These are phyloP conservation scores for Nematopogon swammerdamellus DNA, from an alignment of 2,888 invertebrate species.

Conservation along the genomic window DNA sequence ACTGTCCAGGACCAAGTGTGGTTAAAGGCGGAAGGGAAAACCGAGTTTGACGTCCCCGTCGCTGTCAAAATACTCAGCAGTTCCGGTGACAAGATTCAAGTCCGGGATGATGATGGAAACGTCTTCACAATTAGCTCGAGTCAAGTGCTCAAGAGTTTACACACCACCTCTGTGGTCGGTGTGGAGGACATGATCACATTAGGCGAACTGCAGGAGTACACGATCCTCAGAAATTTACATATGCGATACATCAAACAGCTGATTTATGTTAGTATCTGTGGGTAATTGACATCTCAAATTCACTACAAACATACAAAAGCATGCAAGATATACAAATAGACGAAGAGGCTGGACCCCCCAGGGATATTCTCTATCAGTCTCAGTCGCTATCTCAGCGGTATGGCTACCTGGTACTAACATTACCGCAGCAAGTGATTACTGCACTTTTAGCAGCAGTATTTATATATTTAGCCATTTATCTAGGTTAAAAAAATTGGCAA, in stretches of 20 bases:
- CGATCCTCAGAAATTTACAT: constrained; percentile 87
- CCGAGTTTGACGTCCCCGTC: constrained; percentile 81
- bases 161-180: constrained; percentile 72
- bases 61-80: constrained; percentile 80
- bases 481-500: no score
- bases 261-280: constrained; percentile 93
- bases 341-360: no score
- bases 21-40: constrained; percentile 69
- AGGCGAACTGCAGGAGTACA: constrained; percentile 92
- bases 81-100: constrained; percentile 71
- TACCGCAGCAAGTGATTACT: no score
- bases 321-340: no score
- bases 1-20: constrained; percentile 86
- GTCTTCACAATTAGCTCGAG: constrained; percentile 59
- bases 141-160: constrained; percentile 71
- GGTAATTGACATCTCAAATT: background rate
- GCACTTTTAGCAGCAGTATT: no score
- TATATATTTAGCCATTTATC: no score
- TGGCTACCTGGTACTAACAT: no score
- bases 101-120: constrained; percentile 81
- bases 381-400: no score
- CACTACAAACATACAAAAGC: no score
- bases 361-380: no score
- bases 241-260: constrained; percentile 82
- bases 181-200: constrained; percentile 96